Conservation (phyloP, 2,797 vertebrate genomes). For the Etheostoma nigrum region DNA sequence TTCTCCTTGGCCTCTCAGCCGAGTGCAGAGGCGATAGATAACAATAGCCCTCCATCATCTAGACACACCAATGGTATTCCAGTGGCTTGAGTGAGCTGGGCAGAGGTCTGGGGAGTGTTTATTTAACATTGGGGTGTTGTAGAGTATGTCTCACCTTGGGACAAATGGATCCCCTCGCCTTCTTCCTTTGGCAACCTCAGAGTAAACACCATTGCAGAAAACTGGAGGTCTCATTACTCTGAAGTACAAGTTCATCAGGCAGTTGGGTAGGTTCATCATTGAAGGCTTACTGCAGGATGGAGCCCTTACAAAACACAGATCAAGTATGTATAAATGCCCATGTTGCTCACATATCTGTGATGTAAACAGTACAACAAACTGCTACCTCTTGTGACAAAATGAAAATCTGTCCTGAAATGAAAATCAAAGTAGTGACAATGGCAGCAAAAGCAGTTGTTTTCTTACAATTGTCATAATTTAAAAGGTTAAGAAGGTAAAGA, state of each 20-base stretch:
- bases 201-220: slow-evolving; percentile 76
- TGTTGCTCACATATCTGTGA: not conserved
- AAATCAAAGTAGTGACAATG: slow-evolving; percentile 10
- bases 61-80: slow-evolving; percentile 80
- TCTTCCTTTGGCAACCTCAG: slow-evolving; percentile 66
- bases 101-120: slow-evolving; percentile 82
- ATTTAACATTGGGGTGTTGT: slow-evolving; percentile 79
- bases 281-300: slow-evolving; percentile 32
- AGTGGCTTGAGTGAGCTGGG: slow-evolving; percentile 73
- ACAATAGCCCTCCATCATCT: slow-evolving; percentile 85
- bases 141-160: slow-evolving; percentile 79
- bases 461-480: slow-evolving; percentile 78
- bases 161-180: slow-evolving; percentile 75
- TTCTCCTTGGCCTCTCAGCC: slow-evolving; percentile 72
- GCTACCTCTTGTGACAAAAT: slow-evolving; percentile 18
- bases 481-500: slow-evolving; percentile 83
- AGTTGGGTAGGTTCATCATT: slow-evolving; percentile 52
- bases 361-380: slow-evolving; percentile 20
- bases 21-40: slow-evolving; percentile 82
- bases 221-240: slow-evolving; percentile 73
- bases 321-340: slow-evolving; percentile 6
- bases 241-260: slow-evolving; percentile 76
- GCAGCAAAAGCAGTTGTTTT: slow-evolving; percentile 61
- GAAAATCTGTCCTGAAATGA: slow-evolving; percentile 34
- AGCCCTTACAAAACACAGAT: slow-evolving; percentile 27